Conservation (phyloP, 2,888 invertebrate genomes). For the Polietes domitor region DNA sequence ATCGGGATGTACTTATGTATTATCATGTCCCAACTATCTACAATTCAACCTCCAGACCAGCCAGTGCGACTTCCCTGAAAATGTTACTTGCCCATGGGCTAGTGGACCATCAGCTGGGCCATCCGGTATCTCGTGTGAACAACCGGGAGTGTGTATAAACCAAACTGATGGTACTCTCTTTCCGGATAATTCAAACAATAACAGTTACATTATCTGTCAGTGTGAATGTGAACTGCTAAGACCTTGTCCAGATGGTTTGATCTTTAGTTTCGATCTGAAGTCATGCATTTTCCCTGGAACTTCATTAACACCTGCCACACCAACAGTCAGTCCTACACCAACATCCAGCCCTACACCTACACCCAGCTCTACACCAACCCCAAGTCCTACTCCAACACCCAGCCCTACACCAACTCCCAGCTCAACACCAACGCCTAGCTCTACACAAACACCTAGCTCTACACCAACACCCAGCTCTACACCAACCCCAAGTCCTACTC, state of each 20-base stretch:
- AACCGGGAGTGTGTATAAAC: constrained; percentile 21
- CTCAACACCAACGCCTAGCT: too few species aligned
- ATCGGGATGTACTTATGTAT: constrained; percentile 61
- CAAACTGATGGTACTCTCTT: constrained; percentile 37
- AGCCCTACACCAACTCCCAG: too few species aligned
- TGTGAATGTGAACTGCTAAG: constrained; percentile 47
- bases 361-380: too few species aligned
- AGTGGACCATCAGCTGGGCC: constrained; percentile 68
- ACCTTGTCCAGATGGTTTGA: constrained; percentile 57
- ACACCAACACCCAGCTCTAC: too few species aligned
- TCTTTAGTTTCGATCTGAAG: constrained; percentile 51
- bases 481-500: too few species aligned
- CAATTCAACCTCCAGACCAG: constrained; percentile 67
- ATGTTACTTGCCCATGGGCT: constrained; percentile 69
- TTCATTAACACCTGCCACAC: too few species aligned
- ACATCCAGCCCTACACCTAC: too few species aligned
- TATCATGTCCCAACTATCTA: constrained; percentile 71
- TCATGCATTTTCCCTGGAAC: neutral
- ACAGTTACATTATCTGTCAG: constrained; percentile 50
- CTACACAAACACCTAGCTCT: too few species aligned
- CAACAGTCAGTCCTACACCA: too few species aligned
- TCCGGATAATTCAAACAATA: neutral
- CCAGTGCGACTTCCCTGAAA: constrained; percentile 70
- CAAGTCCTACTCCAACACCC: too few species aligned
- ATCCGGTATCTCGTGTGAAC: constrained; percentile 61